Evolutionary conservation across 92 coral and sea anemone genomes (phyloP), one percentile per base, ranked within the genome.

Genomic region (Metridium senile): DNA sequence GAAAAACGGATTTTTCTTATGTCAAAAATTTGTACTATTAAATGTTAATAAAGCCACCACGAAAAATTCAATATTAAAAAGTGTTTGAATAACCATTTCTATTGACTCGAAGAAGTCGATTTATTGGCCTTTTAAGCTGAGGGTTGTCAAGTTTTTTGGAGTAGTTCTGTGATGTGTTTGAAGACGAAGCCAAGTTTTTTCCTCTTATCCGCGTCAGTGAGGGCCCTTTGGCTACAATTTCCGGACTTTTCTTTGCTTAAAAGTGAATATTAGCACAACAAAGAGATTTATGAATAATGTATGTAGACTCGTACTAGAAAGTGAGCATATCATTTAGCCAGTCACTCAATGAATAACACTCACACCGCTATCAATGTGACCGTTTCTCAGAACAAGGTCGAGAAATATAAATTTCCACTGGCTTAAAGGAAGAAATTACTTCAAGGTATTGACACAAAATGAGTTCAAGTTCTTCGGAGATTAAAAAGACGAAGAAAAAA

Each of bases 221-320:
- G 67, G 33, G 68, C 65, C 33, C 33, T 39, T 66, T 31, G 66
- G 53, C 35, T 51, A 16, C 35, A 71, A 84, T 83, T 78, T 92
- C 97, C 97, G 97, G 97, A 25, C 70, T 77, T 88, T 78, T 81
- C 87, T 69, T 69, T 62, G 82, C 82, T 66, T 82, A 85, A 85
- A 91, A 78, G 76, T 85, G 79, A 75, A 78, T 82, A 92, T 92
- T 92, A 85, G 82, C 93, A 86, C 89, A 83, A 92, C 97, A 92
- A 92, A 85, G 86, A 70, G 21, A 72, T n/a, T n/a, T 28, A 92
- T 92, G 83, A 89, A 92, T 92, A 74, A 89, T 82, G 71, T 93
- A 92, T 92, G 87, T 70, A 71, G 65, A 62, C 79, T 76, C 66
- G 87, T 89, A 82, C 82, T 89, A 65, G 82, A 62, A 67, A 66